Evolutionary conservation across 2,888 invertebrate genomes (phyloP).

Genomic region (Drosophila ustulata): DNA sequence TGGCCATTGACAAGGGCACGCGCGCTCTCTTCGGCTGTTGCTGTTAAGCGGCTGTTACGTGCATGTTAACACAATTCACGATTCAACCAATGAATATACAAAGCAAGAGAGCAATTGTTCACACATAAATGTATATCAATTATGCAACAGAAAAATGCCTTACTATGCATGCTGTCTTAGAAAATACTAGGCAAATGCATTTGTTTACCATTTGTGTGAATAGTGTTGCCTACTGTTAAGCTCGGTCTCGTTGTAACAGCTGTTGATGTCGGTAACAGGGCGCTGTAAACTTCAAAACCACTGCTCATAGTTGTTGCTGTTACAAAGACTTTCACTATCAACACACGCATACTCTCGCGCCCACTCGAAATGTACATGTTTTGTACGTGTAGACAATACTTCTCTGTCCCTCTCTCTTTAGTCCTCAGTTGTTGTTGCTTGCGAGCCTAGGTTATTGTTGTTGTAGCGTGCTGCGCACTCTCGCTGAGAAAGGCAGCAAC

Average conservation of each 20-base stretch:
- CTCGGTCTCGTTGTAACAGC: slow-evolving; percentile 4
- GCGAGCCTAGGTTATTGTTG: slow-evolving; percentile 11
- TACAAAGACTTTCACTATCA: slow-evolving; percentile 70
- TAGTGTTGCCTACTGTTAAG: slow-evolving; percentile 31
- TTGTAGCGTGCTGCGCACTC: slow-evolving; percentile 54
- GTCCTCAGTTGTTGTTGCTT: slow-evolving; percentile 11
- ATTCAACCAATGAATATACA: neutral
- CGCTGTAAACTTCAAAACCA: slow-evolving; percentile 74
- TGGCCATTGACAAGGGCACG: slow-evolving; percentile 33
- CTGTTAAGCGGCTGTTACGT: slow-evolving; percentile 22
- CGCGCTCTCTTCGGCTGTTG: slow-evolving; percentile 8
- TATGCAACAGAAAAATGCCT: neutral
- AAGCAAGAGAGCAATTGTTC: neutral
- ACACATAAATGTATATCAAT: neutral
- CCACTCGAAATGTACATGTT: slow-evolving; percentile 1
- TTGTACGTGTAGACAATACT: slow-evolving; percentile 15
- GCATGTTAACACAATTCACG: slow-evolving; percentile 8
- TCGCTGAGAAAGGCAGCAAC: slow-evolving; percentile 32
- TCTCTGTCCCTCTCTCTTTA: slow-evolving; percentile 7
- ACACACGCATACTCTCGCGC: slow-evolving; percentile 14
- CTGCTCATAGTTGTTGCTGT: slow-evolving; percentile 34
- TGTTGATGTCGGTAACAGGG: slow-evolving; percentile 26
- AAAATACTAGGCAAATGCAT: neutral
- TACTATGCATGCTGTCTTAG: neutral
- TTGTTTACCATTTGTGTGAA: neutral